Evolutionary conservation across 2,797 vertebrate genomes (phyloP), one percentile per base, ranked within the genome.

Genomic region (Darevskia nairensis): DNA sequence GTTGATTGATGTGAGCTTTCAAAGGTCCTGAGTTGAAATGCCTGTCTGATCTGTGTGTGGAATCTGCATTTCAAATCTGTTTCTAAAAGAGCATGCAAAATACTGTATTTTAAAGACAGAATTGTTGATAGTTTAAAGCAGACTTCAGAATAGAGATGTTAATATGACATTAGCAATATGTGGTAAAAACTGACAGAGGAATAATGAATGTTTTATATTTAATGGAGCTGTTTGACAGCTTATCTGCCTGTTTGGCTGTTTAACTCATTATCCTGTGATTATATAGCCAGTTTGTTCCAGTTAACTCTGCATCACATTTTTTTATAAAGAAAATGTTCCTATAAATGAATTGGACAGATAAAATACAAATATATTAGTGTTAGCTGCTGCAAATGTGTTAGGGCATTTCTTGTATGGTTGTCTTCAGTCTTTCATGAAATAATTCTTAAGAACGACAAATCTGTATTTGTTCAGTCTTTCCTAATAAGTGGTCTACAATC

Each of bases 401-500:
- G 46, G 78, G 80, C 75, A 61, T 61, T 82, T 86, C 2, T 6
- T 75, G 6, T 19, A 5, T 85, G 91, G 80, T 80, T 78, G 35
- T 87, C 76, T 77, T 50, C 0, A 90, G 46, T 76, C 82, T 84
- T 85, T 83, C 25, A 0, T 89, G 86, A 87, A 71, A 59, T 79
- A 32, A 4, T 32, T 82, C 59, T 3, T 91, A 77, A 72, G 80
- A 85, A 93, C 88, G 91, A 93, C 79, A 95, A 93, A 91, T 80
- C 90, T 85, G 92, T 86, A 93, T 95, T 95, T 97, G 96, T 94
- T 92, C 94, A 90, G 86, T 94, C 55, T 94, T 91, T 91, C 91
- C 92, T 94, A 91, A 77, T 96, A 96, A 92, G 92, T 94, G 92
- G 96, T 95, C 97, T 96, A 96, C 96, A 95, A 96, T 97, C 94